Base-by-base conservation (phyloP, 1,140 invertebrate genomes). In the Bombus balteatus region DNA sequence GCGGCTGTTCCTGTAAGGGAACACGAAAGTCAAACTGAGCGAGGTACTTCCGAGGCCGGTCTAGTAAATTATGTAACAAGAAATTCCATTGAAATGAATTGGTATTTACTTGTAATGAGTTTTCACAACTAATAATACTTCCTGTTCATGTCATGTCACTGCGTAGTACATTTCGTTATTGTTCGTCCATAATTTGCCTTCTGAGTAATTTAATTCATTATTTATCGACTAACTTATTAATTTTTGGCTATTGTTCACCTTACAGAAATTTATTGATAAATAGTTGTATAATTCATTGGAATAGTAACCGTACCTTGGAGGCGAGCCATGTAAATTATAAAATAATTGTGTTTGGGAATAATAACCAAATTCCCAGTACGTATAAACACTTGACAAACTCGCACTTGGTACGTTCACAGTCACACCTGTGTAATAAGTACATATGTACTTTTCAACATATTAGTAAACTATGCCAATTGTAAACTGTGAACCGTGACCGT, bases 61-160 rank as follows among this genome's bases (percentile, higher is more conserved):
- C 71, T 80, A 81, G n/a, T 62, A 81, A 89, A 81, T 89, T 59
- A 71, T 87, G 68, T 57, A 70, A 76, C 88, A 88, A 85, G 88
- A 85, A 89, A 85, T 85, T 85, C 82, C 82, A 81, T 66, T 70
- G 73, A 81, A 81, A 89, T 85, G 88, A 81, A 59, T 81, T 37
- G 73, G 66, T 62, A 85, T 89, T 77, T 73, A 37, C 43, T 59
- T 34, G 12, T 88, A 88, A 85, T 88, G 77, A 89, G 65, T 88
- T 88, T 88, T 88, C 75, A 80, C 65, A 88, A 88, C 81, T 88
- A 88, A 88, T 71, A 76, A 53, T 59, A 78, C 76, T 66, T 77
- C 72, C 72, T 76, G 71, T 47, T 71, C 68, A 43, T 1, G 25
- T 18, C 57, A 59, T 37, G 25, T 13, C 28, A 43, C 62, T 34